A percentile compares a stretch with the other conserved stretches of the same genome.
These are phyloP conservation scores for Nemapogon koenigi DNA, from an alignment of 2,888 invertebrate genomes.

Conservation along the genomic window DNA sequence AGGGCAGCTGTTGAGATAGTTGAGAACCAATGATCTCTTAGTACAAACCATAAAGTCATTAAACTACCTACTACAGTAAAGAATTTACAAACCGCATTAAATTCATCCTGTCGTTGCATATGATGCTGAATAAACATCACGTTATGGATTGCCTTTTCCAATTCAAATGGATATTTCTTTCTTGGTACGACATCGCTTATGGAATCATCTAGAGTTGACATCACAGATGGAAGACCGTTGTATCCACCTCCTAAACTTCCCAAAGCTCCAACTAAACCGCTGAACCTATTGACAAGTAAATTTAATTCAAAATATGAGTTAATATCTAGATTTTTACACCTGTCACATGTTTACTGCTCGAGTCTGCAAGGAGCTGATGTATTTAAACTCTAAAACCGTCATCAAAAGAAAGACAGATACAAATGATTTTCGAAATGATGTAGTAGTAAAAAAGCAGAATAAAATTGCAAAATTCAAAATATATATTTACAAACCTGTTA, in stretches of 20 bases:
- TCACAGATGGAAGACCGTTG: slow-evolving; percentile 83
- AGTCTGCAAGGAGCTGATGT: no score
- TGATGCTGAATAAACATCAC: slow-evolving; percentile 96
- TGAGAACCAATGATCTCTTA: no score
- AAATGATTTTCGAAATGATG: no score
- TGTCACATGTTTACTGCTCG: no score
- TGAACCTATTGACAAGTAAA: no score
- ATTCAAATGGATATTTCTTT: slow-evolving; percentile 90
- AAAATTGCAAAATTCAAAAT: slow-evolving; percentile 1
- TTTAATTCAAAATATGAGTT: no score
- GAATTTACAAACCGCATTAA: slow-evolving; percentile 79
- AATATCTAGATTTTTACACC: no score
- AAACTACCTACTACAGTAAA: not conserved
- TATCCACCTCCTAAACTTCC: slow-evolving; percentile 73
- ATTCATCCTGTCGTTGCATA: slow-evolving; percentile 92
- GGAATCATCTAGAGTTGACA: slow-evolving; percentile 85
- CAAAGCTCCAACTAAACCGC: slow-evolving; percentile 76
- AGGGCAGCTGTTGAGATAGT: no score
- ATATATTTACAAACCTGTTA: slow-evolving; percentile 56
- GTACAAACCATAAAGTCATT: no score
- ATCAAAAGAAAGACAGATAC: no score
- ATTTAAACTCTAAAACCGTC: no score
- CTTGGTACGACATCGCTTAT: slow-evolving; percentile 78
- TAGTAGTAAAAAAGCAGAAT: slow-evolving; percentile 4
- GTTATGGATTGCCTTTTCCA: slow-evolving; percentile 93